A percentile compares a stretch with the other conserved stretches of the same genome.
Evolutionary conservation across 2,888 invertebrate genomes (phyloP).

Genomic region (Pecten maximus): DNA sequence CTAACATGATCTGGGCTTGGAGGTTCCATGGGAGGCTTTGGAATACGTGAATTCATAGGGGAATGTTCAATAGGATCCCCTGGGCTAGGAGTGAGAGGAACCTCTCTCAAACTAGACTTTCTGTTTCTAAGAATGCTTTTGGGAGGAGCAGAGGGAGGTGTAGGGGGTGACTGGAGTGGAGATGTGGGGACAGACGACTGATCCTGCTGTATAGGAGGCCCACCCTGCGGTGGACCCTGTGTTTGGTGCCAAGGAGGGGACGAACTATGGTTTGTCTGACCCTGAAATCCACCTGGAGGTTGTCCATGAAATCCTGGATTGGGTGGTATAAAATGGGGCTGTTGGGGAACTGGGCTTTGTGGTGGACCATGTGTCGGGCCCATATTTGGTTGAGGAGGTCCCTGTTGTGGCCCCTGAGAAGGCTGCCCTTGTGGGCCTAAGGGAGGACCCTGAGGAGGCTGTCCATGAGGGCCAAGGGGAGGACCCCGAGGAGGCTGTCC

Average conservation of each 20-base stretch:
- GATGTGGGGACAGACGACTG: constrained; percentile 36
- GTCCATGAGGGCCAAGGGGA: constrained; percentile 44
- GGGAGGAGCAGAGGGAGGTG: constrained; percentile 57
- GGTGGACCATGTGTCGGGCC: constrained; percentile 36
- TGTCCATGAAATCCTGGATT: constrained; percentile 26
- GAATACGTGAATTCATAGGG: constrained; percentile 49
- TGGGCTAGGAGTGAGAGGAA: constrained; percentile 60
- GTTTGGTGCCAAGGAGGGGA: constrained; percentile 52
- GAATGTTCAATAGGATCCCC: constrained; percentile 44
- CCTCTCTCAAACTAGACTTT: constrained; percentile 63
- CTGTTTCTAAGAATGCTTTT: constrained; percentile 68
- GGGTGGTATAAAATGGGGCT: constrained; percentile 36
- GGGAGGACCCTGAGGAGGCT: constrained; percentile 50
- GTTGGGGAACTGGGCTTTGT: constrained; percentile 41
- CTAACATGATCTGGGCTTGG: constrained; percentile 49
- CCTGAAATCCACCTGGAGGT: constrained; percentile 36
- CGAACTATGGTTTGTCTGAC: constrained; percentile 41
- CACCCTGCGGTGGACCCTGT: constrained; percentile 49
- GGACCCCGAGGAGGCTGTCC: constrained; percentile 42
- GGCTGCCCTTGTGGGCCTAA: constrained; percentile 41
- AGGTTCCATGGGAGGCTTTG: constrained; percentile 59
- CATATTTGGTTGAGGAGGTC: constrained; percentile 31
- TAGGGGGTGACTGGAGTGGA: constrained; percentile 39
- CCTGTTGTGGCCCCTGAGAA: constrained; percentile 44
- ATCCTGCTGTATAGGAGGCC: constrained; percentile 40